A percentile compares a stretch with the other conserved stretches of the same genome.
phyloP scores from a whole-genome alignment of 2,888 invertebrate species.

The Fabriciana adippe region DNA sequence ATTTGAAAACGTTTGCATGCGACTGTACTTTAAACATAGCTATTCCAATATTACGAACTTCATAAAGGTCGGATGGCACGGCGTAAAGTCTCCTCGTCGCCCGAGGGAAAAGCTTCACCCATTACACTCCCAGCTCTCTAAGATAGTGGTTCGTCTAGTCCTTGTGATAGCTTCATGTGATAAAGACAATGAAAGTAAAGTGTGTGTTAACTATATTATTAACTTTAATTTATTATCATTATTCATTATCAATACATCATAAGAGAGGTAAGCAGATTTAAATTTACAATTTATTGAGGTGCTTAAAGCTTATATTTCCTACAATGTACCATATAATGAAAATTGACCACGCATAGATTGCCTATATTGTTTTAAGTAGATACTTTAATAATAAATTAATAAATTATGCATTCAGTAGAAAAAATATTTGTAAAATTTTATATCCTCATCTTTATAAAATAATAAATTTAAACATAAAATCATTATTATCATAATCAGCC shows the following conservation, averaged over 20 bases:
- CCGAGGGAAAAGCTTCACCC: slow-evolving; percentile 12
- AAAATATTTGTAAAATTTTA: too few species aligned
- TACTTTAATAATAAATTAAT: too few species aligned
- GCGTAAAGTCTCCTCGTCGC: slow-evolving; percentile 15
- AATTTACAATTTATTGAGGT: not conserved
- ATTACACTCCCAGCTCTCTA: slow-evolving; percentile 23
- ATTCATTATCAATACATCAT: slow-evolving; percentile 52
- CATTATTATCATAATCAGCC: too few species aligned
- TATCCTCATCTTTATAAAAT: too few species aligned
- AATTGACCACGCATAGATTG: too few species aligned
- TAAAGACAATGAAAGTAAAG: slow-evolving; percentile 52
- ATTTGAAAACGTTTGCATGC: not conserved
- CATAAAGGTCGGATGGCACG: not conserved
- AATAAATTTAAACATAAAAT: too few species aligned
- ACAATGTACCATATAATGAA: too few species aligned
- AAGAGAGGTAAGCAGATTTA: slow-evolving; percentile 48
- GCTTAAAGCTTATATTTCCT: too few species aligned
- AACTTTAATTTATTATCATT: slow-evolving; percentile 55
- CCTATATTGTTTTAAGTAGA: too few species aligned
- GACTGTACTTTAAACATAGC: slow-evolving; percentile 32
- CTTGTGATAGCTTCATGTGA: not conserved
- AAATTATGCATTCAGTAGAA: too few species aligned
- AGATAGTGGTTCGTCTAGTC: slow-evolving; percentile 11
- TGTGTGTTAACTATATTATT: slow-evolving; percentile 51
- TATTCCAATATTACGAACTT: not conserved